A percentile compares a stretch with the other conserved stretches of the same genome.
phyloP scores from a whole-genome alignment of 2,113 vertebrate genomes.

The Leptocoma aspasia region DNA sequence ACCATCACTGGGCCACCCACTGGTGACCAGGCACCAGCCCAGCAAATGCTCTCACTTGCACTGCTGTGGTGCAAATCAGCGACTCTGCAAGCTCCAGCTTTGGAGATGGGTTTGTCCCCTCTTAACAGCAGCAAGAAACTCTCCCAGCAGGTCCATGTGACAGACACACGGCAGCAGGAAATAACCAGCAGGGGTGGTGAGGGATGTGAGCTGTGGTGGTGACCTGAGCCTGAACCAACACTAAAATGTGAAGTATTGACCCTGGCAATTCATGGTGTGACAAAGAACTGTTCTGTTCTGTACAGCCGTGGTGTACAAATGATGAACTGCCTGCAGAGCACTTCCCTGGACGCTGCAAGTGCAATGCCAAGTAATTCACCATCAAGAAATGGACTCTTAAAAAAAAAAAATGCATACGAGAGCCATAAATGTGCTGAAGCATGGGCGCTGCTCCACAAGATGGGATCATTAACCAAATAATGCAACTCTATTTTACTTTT shows the following conservation, averaged over 20 bases:
- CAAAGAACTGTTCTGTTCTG: not conserved
- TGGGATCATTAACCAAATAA: slow-evolving; percentile 15
- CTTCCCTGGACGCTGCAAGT: not conserved
- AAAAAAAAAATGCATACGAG: not conserved
- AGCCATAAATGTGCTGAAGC: not conserved
- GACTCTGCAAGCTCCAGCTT: not conserved
- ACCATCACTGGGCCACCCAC: fast-evolving
- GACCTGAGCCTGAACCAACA: not conserved
- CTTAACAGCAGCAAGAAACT: not conserved
- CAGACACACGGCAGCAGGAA: fast-evolving
- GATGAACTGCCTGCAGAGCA: not conserved
- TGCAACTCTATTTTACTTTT: not conserved
- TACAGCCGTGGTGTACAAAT: fast-evolving
- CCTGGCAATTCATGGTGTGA: not conserved
- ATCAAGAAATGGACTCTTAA: not conserved
- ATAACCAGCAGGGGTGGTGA: fast-evolving
- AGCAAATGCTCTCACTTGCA: fast-evolving
- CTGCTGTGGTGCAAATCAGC: fast-evolving
- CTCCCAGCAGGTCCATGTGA: not conserved
- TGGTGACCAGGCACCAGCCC: not conserved
- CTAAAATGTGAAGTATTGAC: not conserved
- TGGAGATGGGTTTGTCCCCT: not conserved
- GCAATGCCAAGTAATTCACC: not conserved
- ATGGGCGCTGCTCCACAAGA: not conserved
- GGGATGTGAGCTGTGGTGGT: not conserved